A percentile compares a stretch with the other conserved stretches of the same genome.
phyloP scores from a whole-genome alignment of 1,140 invertebrate genomes.

The Campoletis sonorensis region DNA sequence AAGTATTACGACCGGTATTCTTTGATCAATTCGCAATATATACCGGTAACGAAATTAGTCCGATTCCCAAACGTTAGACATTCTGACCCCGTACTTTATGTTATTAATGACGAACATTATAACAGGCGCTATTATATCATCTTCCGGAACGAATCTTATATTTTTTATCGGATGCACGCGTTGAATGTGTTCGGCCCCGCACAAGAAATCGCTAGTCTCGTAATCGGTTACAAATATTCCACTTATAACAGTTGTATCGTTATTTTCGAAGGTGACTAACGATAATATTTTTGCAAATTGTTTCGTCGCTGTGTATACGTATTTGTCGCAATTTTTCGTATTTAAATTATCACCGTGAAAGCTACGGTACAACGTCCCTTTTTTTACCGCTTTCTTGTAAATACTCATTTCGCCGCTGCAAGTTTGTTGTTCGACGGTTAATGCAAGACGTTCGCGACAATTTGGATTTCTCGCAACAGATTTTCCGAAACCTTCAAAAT shows the following conservation, averaged over 20 bases:
- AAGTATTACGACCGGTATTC: no score
- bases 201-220: not conserved
- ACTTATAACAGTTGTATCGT: not conserved
- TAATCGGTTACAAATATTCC: not conserved
- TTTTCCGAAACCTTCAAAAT: not conserved
- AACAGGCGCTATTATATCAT: not conserved
- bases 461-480: not conserved
- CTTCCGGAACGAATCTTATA: not conserved
- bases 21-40: no score
- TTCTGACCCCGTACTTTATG: not conserved
- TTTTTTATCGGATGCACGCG: not conserved
- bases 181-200: not conserved
- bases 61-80: not conserved
- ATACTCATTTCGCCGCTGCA: not conserved
- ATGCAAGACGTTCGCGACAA: not conserved
- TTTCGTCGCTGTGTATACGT: not conserved
- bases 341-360: not conserved
- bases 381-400: not conserved
- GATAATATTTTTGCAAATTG: not conserved
- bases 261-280: not conserved
- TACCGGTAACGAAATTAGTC: not conserved
- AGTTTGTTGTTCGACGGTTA: not conserved
- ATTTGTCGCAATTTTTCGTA: not conserved
- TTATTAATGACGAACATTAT: not conserved
- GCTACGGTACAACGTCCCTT: not conserved